Evolutionary conservation across 2,797 vertebrate species (phyloP).

Genomic region (Nyctibius grandis): DNA sequence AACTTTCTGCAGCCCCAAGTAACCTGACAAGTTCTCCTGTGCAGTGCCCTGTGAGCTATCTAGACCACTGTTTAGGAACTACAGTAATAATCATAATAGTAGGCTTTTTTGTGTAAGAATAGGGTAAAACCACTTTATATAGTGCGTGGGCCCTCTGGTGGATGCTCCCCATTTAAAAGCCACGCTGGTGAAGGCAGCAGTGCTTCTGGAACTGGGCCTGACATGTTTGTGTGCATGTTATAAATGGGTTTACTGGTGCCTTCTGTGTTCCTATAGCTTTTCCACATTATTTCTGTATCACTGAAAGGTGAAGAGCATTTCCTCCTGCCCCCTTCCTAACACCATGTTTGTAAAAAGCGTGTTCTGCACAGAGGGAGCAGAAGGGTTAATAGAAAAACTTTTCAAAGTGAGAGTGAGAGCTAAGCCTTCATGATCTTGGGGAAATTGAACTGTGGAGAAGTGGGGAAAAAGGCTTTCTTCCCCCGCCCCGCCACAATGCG

Average conservation of each 20-base stretch:
- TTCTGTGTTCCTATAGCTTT: not conserved
- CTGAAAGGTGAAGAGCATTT: not conserved
- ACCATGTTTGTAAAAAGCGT: not conserved
- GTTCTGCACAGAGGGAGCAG: not conserved
- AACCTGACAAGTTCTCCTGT: not conserved
- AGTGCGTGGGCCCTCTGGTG: not conserved
- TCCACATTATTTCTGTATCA: not conserved
- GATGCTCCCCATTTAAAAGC: not conserved
- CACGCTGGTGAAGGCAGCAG: not conserved
- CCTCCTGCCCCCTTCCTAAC: not conserved
- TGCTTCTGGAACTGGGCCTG: not conserved
- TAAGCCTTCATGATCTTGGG: not conserved
- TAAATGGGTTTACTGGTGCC: not conserved
- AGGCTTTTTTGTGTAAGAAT: not conserved
- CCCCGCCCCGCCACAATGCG: rapidly evolving
- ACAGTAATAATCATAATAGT: not conserved
- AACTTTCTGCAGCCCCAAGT: not conserved
- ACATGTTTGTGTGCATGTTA: not conserved
- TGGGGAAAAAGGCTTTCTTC: not conserved
- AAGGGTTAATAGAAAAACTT: slow-evolving; percentile 41
- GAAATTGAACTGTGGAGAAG: slow-evolving; percentile 1
- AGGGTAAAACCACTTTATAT: not conserved
- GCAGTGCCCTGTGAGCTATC: not conserved
- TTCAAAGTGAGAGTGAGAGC: not conserved
- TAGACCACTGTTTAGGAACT: not conserved